phyloP scores from a whole-genome alignment of 2,888 invertebrate genomes.

The Lingula anatina region DNA sequence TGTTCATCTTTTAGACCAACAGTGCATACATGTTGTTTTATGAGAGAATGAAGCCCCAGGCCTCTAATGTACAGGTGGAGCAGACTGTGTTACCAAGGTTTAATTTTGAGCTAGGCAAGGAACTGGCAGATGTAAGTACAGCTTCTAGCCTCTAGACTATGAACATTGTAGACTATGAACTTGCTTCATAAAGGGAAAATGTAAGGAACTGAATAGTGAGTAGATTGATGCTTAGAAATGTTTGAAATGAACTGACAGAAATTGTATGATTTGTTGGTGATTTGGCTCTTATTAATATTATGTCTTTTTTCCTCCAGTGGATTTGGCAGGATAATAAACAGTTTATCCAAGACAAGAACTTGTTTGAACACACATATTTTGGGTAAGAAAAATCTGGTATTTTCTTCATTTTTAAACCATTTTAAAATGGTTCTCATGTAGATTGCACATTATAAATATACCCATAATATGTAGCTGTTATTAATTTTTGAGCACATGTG shows the following conservation, averaged over 20 bases:
- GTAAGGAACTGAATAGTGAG: no score
- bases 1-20: slow-evolving; percentile 66
- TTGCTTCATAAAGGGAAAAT: no score
- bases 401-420: no score
- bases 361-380: slow-evolving; percentile 93
- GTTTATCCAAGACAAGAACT: slow-evolving; percentile 89
- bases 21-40: slow-evolving; percentile 97
- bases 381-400: slow-evolving; percentile 60
- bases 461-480: no score
- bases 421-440: no score
- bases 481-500: no score
- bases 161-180: no score
- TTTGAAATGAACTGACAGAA: background rate
- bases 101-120: slow-evolving; percentile 65
- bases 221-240: no score
- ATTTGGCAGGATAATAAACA: slow-evolving; percentile 97
- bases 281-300: background rate
- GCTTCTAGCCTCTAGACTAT: no score
- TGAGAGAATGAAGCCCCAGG: slow-evolving; percentile 59
- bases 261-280: background rate
- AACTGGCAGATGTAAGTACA: slow-evolving; percentile 65
- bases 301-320: slow-evolving; percentile 58
- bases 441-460: no score
- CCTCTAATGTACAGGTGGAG: slow-evolving; percentile 15
- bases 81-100: slow-evolving; percentile 21